Conservation (phyloP, 1,140 invertebrate species). For the Drosophila tani region DNA sequence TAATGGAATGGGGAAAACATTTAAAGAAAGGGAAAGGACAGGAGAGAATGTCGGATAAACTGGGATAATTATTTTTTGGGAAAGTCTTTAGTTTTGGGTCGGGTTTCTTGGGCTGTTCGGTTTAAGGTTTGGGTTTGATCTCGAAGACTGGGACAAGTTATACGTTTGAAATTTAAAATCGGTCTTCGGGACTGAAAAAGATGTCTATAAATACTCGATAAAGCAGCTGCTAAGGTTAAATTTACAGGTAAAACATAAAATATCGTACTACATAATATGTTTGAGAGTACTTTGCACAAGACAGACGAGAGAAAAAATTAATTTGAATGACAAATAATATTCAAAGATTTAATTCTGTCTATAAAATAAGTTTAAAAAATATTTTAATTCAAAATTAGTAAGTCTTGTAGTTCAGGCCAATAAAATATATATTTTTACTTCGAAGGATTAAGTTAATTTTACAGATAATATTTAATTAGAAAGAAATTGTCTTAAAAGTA, state of each 20-base stretch:
- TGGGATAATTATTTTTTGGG: conserved; percentile 24
- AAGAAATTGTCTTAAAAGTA: too few relatives aligned
- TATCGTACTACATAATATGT: background rate
- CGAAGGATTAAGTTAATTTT: too few relatives aligned
- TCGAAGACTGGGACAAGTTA: too few relatives aligned
- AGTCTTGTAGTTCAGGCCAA: too few relatives aligned
- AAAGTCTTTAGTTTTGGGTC: background rate
- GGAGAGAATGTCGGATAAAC: conserved; percentile 26
- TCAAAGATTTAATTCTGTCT: too few relatives aligned
- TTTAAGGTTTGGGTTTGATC: background rate
- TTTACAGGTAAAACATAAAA: background rate
- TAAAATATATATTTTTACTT: background rate
- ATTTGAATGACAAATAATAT: too few relatives aligned
- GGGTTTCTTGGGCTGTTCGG: background rate
- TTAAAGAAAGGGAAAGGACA: background rate
- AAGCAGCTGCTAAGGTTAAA: background rate
- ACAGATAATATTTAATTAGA: too few relatives aligned
- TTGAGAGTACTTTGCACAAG: too few relatives aligned
- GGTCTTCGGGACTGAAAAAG: background rate
- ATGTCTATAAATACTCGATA: background rate
- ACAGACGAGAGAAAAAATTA: too few relatives aligned
- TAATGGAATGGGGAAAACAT: background rate
- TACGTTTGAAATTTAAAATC: background rate
- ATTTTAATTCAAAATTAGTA: too few relatives aligned
- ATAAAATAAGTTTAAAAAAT: too few relatives aligned